These are phyloP conservation scores for Lacerta agilis DNA, from an alignment of 2,797 vertebrate genomes.

Conservation along the genomic window DNA sequence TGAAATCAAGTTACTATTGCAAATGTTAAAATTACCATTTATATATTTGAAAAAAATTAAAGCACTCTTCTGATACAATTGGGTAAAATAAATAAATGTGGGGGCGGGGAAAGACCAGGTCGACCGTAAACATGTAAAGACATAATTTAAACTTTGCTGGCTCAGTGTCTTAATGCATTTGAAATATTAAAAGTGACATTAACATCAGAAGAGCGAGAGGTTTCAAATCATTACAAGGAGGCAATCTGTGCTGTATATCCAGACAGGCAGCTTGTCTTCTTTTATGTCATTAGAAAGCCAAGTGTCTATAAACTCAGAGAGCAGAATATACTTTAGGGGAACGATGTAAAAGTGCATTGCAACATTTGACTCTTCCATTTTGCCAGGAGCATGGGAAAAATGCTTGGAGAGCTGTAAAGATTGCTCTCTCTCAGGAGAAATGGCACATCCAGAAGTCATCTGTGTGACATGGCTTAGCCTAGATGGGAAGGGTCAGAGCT, in stretches of 20 bases:
- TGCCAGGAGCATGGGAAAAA: neutral
- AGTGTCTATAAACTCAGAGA: slow-evolving; percentile 28
- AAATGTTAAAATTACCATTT: slow-evolving; percentile 66
- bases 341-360: neutral
- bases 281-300: slow-evolving; percentile 32
- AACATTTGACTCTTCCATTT: neutral
- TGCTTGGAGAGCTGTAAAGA: neutral
- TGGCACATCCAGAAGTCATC: neutral
- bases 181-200: slow-evolving; percentile 57
- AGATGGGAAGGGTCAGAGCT: no score
- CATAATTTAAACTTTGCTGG: slow-evolving; percentile 17
- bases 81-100: neutral
- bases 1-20: slow-evolving; percentile 36
- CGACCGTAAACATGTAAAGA: neutral
- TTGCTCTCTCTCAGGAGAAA: neutral
- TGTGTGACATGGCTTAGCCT: neutral
- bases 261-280: slow-evolving; percentile 12
- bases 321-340: neutral
- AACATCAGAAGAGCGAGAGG: slow-evolving; percentile 45
- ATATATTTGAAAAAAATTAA: slow-evolving; percentile 38
- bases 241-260: slow-evolving; percentile 20
- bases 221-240: slow-evolving; percentile 40
- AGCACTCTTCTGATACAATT: neutral
- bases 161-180: slow-evolving; percentile 35
- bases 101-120: neutral